A percentile compares a stretch with the other conserved stretches of the same genome.
These are phyloP conservation scores for Helicolenus hilgendorfi DNA, from an alignment of 2,797 vertebrate species.

Conservation along the genomic window DNA sequence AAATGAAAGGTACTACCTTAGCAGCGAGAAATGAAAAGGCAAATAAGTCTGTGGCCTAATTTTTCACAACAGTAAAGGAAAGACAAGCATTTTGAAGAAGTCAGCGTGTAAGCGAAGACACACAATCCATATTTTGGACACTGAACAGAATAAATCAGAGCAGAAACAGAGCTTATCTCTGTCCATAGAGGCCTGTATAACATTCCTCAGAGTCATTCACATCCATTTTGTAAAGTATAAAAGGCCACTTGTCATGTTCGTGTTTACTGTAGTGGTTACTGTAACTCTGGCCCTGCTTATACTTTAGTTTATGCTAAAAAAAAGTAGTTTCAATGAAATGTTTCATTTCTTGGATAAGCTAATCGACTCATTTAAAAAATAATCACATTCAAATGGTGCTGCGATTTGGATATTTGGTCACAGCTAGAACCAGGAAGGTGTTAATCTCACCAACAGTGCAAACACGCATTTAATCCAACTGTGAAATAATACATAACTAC, in stretches of 20 bases:
- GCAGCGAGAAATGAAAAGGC: background rate
- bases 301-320: background rate
- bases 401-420: background rate
- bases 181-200: background rate
- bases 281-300: background rate
- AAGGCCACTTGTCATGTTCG: background rate
- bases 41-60: background rate
- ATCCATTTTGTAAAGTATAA: background rate
- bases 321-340: background rate
- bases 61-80: background rate
- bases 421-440: background rate
- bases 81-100: background rate
- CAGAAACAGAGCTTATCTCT: background rate
- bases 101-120: background rate
- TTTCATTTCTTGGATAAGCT: background rate
- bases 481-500: background rate
- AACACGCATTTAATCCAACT: constrained; percentile 4
- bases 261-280: background rate
- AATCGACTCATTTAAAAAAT: background rate
- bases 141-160: background rate
- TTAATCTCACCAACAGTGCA: constrained; percentile 1
- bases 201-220: background rate
- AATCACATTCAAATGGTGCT: background rate
- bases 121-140: background rate
- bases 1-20: background rate